Evolutionary conservation across 2,888 invertebrate genomes (phyloP).

Genomic region (Spialia ferax): DNA sequence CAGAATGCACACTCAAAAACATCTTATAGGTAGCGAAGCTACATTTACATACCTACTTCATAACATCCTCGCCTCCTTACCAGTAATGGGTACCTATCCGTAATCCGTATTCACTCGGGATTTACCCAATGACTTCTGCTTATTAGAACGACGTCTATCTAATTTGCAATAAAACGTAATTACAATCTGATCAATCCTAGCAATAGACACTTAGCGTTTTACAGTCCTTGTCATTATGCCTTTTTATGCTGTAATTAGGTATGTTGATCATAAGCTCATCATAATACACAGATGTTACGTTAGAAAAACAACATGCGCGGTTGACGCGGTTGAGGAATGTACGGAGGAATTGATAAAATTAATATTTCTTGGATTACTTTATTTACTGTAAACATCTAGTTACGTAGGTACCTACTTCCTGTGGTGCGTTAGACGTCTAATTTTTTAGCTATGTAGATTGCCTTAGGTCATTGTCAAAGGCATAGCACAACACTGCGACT

Average conservation of each 20-base stretch:
- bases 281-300: not conserved
- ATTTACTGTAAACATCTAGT: no score
- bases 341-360: not conserved
- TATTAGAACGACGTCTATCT: not conserved
- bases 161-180: slow-evolving; percentile 7
- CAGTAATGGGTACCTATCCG: no score
- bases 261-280: not conserved
- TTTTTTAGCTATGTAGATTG: no score
- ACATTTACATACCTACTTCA: slow-evolving; percentile 16
- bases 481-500: slow-evolving; percentile 16
- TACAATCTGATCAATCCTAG: not conserved
- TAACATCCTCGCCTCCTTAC: slow-evolving; percentile 5
- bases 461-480: slow-evolving; percentile 32
- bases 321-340: slow-evolving; percentile 1
- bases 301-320: not conserved
- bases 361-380: not conserved
- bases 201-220: not conserved
- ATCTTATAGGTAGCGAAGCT: no score
- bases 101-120: slow-evolving; percentile 1
- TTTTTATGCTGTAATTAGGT: not conserved
- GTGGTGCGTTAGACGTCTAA: slow-evolving; percentile 9
- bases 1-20: slow-evolving; percentile 44
- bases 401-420: not conserved
- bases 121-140: slow-evolving; percentile 2
- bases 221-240: slow-evolving; percentile 10